Conservation (phyloP, 2,113 vertebrate genomes). For the Tiliqua scincoides region DNA sequence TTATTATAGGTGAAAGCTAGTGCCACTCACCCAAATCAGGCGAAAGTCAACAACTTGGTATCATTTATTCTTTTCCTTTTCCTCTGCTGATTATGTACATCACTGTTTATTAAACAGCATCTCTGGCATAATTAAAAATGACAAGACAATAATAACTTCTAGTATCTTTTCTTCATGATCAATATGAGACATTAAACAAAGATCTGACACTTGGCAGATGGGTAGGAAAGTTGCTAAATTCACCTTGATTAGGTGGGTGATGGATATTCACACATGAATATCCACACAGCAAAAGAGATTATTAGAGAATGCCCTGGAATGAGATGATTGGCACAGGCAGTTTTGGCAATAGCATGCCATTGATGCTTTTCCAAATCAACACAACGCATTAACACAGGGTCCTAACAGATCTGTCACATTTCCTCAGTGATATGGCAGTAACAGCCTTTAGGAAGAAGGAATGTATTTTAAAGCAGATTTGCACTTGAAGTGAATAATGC, state of each 20-base stretch:
- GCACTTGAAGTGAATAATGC: accelerated
- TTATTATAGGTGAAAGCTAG: background rate
- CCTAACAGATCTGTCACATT: background rate
- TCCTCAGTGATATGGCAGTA: background rate
- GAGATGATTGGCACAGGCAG: constrained; percentile 25
- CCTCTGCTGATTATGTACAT: constrained; percentile 47
- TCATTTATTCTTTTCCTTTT: constrained; percentile 45
- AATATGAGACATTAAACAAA: constrained; percentile 15
- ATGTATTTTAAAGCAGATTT: accelerated
- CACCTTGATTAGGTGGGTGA: constrained; percentile 47
- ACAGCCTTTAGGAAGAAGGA: background rate
- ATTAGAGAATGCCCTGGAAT: constrained; percentile 27
- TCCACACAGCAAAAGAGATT: constrained; percentile 26
- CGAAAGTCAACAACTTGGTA: constrained; percentile 29
- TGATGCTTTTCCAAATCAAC: constrained; percentile 34
- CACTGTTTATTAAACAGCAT: constrained; percentile 50
- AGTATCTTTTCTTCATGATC: constrained; percentile 31
- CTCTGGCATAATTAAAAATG: constrained; percentile 51
- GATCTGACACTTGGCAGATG: constrained; percentile 39
- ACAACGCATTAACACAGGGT: constrained; percentile 14
- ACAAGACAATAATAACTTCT: constrained; percentile 51
- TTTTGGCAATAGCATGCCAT: constrained; percentile 43
- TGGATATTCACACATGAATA: background rate
- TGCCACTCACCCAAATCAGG: constrained; percentile 29
- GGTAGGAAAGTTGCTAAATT: constrained; percentile 57